These are phyloP conservation scores for Glyphotaelius pellucidus DNA, from an alignment of 2,888 invertebrate genomes.

Conservation along the genomic window DNA sequence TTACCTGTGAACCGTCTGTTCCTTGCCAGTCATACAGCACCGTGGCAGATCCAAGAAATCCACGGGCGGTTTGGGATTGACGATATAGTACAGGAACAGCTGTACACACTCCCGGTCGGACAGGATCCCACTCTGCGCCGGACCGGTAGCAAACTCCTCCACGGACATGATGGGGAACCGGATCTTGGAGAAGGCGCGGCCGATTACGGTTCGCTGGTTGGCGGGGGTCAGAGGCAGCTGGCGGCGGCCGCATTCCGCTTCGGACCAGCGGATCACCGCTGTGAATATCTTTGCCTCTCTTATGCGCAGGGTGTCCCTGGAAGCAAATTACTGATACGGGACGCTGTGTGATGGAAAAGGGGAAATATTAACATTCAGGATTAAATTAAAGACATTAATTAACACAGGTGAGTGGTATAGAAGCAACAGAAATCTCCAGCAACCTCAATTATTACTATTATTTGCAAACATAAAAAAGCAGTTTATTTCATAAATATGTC, in stretches of 20 bases:
- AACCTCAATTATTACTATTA: background rate
- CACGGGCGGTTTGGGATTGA: slow-evolving; percentile 87
- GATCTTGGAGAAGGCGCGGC: slow-evolving; percentile 83
- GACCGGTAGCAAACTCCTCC: slow-evolving; percentile 89
- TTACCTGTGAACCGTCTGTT: slow-evolving; percentile 81
- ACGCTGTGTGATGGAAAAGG: slow-evolving; percentile 82
- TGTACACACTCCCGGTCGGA: slow-evolving; percentile 87
- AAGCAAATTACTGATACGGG: slow-evolving; percentile 82
- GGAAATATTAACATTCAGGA: background rate
- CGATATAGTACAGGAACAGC: slow-evolving; percentile 83
- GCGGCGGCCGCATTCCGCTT: slow-evolving; percentile 84
- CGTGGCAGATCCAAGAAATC: slow-evolving; percentile 84
- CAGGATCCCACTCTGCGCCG: slow-evolving; percentile 85
- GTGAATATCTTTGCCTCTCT: slow-evolving; percentile 88
- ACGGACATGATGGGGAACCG: slow-evolving; percentile 91
- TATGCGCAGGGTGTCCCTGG: slow-evolving; percentile 86
- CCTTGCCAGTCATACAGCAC: slow-evolving; percentile 88
- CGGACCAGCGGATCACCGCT: slow-evolving; percentile 85
- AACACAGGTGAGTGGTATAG: background rate
- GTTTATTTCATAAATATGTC: no score
- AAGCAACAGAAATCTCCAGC: background rate
- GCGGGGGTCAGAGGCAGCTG: slow-evolving; percentile 81
- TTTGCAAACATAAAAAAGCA: no score
- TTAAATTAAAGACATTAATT: background rate
- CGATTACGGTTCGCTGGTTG: slow-evolving; percentile 84